These are phyloP conservation scores for Hucho hucho DNA, from an alignment of 2,113 vertebrate species.

Conservation along the genomic window DNA sequence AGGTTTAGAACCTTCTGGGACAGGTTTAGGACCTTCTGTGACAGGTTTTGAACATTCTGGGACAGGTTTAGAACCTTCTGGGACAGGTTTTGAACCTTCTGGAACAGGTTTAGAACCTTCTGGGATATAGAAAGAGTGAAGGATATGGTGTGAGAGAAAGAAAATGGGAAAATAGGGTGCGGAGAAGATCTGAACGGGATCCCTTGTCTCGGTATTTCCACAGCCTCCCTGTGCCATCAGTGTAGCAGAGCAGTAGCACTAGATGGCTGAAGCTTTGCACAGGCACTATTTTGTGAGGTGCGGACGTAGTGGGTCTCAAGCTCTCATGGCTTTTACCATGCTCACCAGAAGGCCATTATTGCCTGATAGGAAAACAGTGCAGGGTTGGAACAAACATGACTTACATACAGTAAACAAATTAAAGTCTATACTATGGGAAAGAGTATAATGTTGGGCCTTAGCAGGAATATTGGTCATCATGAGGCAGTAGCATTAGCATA, in stretches of 20 bases:
- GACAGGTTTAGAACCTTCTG: too few relatives aligned
- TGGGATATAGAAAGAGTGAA: neutral
- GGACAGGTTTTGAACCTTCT: too few relatives aligned
- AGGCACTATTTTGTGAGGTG: conserved; percentile 62
- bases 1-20: too few relatives aligned
- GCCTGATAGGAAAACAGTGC: conserved; percentile 14
- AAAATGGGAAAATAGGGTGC: neutral
- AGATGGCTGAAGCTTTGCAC: conserved; percentile 35
- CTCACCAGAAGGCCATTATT: conserved; percentile 35
- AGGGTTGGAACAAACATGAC: neutral
- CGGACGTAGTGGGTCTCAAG: neutral
- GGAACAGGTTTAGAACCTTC: neutral
- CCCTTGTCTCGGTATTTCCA: conserved; percentile 57
- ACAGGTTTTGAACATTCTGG: too few relatives aligned
- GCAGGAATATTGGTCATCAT: conserved; percentile 11
- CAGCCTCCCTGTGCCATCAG: conserved; percentile 61
- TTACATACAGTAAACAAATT: neutral
- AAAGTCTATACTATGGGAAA: neutral
- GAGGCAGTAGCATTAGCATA: conserved; percentile 12
- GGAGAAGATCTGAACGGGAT: conserved; percentile 24
- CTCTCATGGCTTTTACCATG: neutral
- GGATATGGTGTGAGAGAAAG: too few relatives aligned
- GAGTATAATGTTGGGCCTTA: neutral
- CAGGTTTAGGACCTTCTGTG: too few relatives aligned
- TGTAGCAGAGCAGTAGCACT: conserved; percentile 56